phyloP scores from a whole-genome alignment of 2,888 invertebrate species.

The Falcaria lacertinaria region DNA sequence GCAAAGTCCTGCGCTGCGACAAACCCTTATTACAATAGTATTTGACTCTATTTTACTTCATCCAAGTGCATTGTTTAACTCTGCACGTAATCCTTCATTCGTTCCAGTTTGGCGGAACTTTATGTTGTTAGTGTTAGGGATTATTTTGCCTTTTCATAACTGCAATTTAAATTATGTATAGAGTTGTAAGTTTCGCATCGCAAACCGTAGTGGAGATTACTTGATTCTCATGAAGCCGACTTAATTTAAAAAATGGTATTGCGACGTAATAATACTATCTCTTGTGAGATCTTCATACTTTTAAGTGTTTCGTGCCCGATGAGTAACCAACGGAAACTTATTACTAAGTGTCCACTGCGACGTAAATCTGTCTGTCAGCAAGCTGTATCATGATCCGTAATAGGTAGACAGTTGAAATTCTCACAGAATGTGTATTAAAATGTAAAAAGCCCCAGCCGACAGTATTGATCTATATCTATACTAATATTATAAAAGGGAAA shows the following conservation, averaged over 20 bases:
- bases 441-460: no score
- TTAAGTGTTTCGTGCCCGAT: no score
- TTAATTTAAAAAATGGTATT: neutral
- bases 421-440: no score
- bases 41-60: conserved; percentile 2
- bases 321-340: no score
- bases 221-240: neutral
- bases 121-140: neutral
- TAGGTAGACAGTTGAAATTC: no score
- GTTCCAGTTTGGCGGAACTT: neutral
- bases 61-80: neutral
- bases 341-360: no score
- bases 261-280: neutral
- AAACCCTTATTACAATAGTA: neutral
- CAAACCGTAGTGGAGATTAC: neutral
- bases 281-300: no score
- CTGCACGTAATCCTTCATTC: neutral
- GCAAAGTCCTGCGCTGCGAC: conserved; percentile 7
- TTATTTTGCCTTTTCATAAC: neutral
- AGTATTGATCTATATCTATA: no score
- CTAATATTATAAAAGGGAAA: no score
- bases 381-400: no score
- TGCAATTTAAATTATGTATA: neutral
- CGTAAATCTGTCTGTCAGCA: no score
- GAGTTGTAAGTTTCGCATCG: no score